Base-by-base conservation (phyloP, 2,797 vertebrate species). In the Gymnodraco acuticeps region DNA sequence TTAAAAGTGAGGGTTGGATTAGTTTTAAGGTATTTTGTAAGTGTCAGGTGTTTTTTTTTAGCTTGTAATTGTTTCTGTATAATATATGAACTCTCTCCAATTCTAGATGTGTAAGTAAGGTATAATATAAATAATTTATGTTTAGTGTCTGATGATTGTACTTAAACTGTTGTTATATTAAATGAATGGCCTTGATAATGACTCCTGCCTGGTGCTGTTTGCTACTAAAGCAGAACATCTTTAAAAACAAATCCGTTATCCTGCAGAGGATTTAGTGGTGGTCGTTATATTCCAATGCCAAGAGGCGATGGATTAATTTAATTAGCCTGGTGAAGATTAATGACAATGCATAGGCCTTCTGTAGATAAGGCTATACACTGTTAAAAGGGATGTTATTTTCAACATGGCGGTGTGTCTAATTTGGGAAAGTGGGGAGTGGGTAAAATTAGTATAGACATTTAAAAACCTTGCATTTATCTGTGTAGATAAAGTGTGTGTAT, bases 241-340 rank as follows among this genome's bases (percentile, higher is more conserved):
- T 75, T 73, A 74, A 87, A 91, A 92, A 92, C 88, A 85, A 90
- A 89, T 84, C 84, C 15, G 87, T 88, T 90, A 88, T 88, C 79
- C 79, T 84, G 80, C 78, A 78, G 87, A 71, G 79, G 90, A 90
- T 93, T 81, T 85, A 89, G 87, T 19, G 84, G 70, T 83, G 87
- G 83, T 87, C 80, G 84, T 85, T 86, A 83, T 86, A 84, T 87
- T 85, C 80, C 75, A 20, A 70, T 77, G 87, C 82, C 89, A 87
- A 85, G 80, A 89, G 87, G 88, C 85, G 81, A 92, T 86, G 89
- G 87, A 89, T 93, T 87, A 90, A 92, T 94, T 93, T 92, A 93
- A 94, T 94, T 94, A 93, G 89, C 80, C 80, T 10, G 86, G 55
- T 85, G 86, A 89, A 93, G 92, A 94, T 94, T 92, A 93, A 93